A percentile compares a stretch with the other conserved stretches of the same genome.
Evolutionary conservation across 2,113 vertebrate genomes (phyloP).

Genomic region (Limnothrissa miodon): DNA sequence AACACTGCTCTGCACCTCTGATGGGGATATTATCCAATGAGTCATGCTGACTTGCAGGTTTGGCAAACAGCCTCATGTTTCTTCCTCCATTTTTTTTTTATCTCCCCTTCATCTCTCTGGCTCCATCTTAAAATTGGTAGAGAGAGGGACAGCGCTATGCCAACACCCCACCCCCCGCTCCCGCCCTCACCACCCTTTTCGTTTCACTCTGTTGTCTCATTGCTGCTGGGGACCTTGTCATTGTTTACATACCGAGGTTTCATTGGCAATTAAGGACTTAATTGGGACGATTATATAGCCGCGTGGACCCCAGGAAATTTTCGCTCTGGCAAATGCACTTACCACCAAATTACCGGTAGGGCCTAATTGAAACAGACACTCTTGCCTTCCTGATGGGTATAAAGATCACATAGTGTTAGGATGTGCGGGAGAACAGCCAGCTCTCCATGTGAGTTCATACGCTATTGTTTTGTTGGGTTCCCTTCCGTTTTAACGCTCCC

Average conservation of each 20-base stretch:
- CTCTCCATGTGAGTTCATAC: not conserved
- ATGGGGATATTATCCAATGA: constrained; percentile 27
- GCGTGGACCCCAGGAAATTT: constrained; percentile 30
- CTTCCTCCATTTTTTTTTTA: not conserved
- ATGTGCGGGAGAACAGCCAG: constrained; percentile 29
- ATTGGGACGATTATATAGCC: constrained; percentile 41
- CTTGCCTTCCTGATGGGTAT: constrained; percentile 44
- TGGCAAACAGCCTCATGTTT: constrained; percentile 21
- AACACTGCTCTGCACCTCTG: constrained; percentile 29
- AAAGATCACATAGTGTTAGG: constrained; percentile 49
- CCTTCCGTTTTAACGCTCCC: not conserved
- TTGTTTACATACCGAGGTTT: constrained; percentile 34
- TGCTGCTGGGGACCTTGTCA: constrained; percentile 5
- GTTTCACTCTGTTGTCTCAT: constrained; percentile 14
- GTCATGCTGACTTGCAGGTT: constrained; percentile 32
- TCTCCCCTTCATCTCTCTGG: not conserved
- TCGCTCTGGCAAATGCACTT: constrained; percentile 26
- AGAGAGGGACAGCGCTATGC: constrained; percentile 21
- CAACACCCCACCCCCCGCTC: no score
- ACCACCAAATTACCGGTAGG: constrained; percentile 37
- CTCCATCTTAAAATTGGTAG: constrained; percentile 24
- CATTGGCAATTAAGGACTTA: constrained; percentile 43
- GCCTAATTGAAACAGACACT: constrained; percentile 51
- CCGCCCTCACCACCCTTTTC: not conserved
- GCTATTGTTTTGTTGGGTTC: not conserved